Conservation (phyloP, 2,113 vertebrate species). For the Anolis carolinensis region DNA sequence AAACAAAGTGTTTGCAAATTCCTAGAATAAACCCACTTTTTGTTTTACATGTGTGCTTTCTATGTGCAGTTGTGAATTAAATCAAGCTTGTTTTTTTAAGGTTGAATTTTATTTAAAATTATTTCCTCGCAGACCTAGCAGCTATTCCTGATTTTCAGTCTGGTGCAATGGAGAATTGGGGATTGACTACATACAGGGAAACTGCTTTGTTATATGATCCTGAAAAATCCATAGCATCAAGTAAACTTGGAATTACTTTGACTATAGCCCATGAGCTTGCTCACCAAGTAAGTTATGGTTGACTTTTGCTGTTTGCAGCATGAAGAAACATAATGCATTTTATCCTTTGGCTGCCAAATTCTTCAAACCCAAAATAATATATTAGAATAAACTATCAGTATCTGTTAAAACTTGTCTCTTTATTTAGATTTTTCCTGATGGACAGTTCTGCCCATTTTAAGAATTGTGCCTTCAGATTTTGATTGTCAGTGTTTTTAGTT, state of each 20-base stretch:
- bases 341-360: not conserved
- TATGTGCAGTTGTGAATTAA: too few species aligned
- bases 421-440: too few species aligned
- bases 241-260: conserved; percentile 78
- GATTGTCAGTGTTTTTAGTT: too few species aligned
- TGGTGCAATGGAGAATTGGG: conserved; percentile 87
- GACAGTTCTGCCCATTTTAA: too few species aligned
- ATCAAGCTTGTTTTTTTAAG: too few species aligned
- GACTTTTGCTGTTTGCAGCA: not conserved
- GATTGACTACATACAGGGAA: conserved; percentile 80
- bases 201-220: conserved; percentile 74
- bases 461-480: too few species aligned
- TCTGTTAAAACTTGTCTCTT: too few species aligned
- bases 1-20: too few species aligned
- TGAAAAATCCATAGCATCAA: conserved; percentile 74
- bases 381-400: not conserved
- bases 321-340: not conserved
- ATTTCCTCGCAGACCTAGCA: conserved; percentile 74
- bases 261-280: conserved; percentile 80
- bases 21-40: too few species aligned
- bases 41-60: not conserved
- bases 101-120: not conserved
- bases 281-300: conserved; percentile 74
- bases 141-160: conserved; percentile 84
- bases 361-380: not conserved